Evolutionary conservation across 2,888 invertebrate species (phyloP), one percentile per base, ranked within the genome.

Genomic region (Parnassius glacialis): DNA sequence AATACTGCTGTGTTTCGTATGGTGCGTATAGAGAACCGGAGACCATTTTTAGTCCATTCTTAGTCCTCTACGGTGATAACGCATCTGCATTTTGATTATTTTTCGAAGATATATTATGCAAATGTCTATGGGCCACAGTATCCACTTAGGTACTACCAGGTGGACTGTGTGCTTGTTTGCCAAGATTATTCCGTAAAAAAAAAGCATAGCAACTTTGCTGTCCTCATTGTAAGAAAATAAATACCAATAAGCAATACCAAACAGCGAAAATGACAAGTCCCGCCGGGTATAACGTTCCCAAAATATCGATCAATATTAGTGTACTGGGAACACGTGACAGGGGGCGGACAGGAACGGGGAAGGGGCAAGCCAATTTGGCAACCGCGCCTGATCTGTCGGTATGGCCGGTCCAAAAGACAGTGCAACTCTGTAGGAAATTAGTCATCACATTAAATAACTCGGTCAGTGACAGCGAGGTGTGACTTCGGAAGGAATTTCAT

Each of bases 221-320:
- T 34, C 34, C 5, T 34, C 34, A 34, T 34, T 7, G 34, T 34
- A 34, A 34, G 34, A 34, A 34, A 34, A 34, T 45, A 45, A n/a
- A n/a, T n/a, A n/a, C n/a, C n/a, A n/a, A n/a, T n/a, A n/a, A n/a
- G n/a, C 45, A 45, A 3, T 45, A 48, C n/a, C 13, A 51, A 51
- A 25, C 25, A 51, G 9, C 9, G 10, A 50, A 34, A 50, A 16
- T 10, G 12, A 12, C 25, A 12, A 51, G 25, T 25, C 9, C 41
- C 42, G n/a, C 9, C 13, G 13, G 9, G 13, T 13, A 16, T 13
- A 16, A 13, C 48, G 12, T 16, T 41, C 53, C 12, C 13, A 41
- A 41, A 53, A 53, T 41, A 42, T 53, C 42, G 53, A 53, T 53
- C 25, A 53, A 42, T 42, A 53, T 53, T 53, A 53, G 53, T 53